Percentiles rank a stretch among this genome's conserved stretches.
Evolutionary conservation across 1,140 invertebrate species (phyloP).

Genomic region (Cydia pomonella): DNA sequence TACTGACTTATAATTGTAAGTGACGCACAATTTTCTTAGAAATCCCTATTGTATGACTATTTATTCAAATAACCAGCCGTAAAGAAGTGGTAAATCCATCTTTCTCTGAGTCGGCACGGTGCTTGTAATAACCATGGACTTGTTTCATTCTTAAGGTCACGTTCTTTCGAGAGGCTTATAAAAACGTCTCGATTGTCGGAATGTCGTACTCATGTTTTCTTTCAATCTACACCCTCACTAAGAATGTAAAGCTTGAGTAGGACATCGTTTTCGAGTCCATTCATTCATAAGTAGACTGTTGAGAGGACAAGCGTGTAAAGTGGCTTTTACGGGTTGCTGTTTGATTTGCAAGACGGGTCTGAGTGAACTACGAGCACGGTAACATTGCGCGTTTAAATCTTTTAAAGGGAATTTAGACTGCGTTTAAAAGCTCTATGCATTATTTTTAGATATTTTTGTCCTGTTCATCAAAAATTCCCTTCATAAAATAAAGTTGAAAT

Average conservation of each 20-base stretch:
- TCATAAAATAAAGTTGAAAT: too few relatives aligned
- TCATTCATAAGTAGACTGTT: constrained; percentile 26
- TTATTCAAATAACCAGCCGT: constrained; percentile 16
- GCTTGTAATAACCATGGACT: constrained; percentile 24
- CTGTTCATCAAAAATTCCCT: too few relatives aligned
- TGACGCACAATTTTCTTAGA: background rate
- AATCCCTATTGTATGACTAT: background rate
- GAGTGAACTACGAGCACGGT: background rate
- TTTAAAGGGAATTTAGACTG: constrained; percentile 15
- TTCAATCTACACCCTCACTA: constrained; percentile 55
- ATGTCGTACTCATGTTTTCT: constrained; percentile 59
- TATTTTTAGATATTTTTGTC: too few relatives aligned
- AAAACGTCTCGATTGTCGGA: constrained; percentile 55
- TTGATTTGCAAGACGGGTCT: background rate
- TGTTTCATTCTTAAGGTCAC: constrained; percentile 40
- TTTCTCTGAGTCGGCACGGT: background rate
- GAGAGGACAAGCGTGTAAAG: constrained; percentile 25
- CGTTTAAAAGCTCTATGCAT: background rate
- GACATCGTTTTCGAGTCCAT: constrained; percentile 44
- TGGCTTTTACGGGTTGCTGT: constrained; percentile 14
- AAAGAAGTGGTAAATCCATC: constrained; percentile 13
- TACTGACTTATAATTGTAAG: background rate
- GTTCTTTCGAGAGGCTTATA: constrained; percentile 65
- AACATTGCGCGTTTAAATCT: constrained; percentile 16
- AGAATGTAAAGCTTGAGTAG: constrained; percentile 23